Conservation (phyloP, 2,888 invertebrate genomes). For the Eurytoma adleriae region DNA sequence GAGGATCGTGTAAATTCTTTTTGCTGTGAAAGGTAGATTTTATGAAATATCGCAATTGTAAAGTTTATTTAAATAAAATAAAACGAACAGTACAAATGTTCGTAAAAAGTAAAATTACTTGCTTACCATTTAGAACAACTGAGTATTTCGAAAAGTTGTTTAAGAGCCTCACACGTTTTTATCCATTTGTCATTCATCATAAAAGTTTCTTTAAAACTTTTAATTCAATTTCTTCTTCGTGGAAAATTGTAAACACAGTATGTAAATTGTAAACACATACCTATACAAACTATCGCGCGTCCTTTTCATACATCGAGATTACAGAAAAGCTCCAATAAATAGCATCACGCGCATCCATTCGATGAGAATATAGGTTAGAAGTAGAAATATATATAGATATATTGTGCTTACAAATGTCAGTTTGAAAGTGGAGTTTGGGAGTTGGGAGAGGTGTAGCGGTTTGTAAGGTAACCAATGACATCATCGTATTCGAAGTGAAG, state of each 20-base stretch:
- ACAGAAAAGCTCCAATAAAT: no score
- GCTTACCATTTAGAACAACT: slow-evolving; percentile 65
- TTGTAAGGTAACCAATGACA: no score
- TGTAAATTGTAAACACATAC: not conserved
- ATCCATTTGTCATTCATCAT: slow-evolving; percentile 61
- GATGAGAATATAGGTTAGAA: not conserved
- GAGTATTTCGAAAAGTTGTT: slow-evolving; percentile 59
- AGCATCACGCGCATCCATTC: no score
- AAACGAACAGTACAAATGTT: not conserved
- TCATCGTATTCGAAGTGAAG: no score
- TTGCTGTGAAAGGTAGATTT: slow-evolving; percentile 27
- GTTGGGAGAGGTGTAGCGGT: no score
- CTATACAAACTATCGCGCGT: not conserved
- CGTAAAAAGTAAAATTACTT: not conserved
- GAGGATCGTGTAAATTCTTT: slow-evolving; percentile 30
- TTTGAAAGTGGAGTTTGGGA: no score
- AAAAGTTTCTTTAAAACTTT: slow-evolving; percentile 40
- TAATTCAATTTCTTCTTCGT: slow-evolving; percentile 1
- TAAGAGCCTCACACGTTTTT: slow-evolving; percentile 60
- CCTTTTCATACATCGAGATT: not conserved
- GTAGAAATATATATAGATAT: no score
- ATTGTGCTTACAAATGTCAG: no score
- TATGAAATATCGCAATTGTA: not conserved
- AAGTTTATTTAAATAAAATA: not conserved
- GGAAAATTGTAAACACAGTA: not conserved